phyloP scores from a whole-genome alignment of 2,888 invertebrate genomes.

The Copidosoma aretas region DNA sequence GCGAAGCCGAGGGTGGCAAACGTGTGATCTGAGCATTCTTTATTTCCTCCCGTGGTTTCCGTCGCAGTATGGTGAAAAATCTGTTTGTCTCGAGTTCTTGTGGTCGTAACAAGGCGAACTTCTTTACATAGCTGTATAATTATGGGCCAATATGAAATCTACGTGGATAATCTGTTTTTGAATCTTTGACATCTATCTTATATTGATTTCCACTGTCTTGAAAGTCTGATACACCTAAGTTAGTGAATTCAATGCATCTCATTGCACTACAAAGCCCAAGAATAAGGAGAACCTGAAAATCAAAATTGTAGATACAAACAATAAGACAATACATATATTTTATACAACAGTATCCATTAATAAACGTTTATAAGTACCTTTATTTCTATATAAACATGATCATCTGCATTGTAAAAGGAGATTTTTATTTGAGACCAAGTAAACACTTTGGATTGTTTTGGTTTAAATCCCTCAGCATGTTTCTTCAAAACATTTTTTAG shows the following conservation, averaged over 20 bases:
- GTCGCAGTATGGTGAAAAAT: slow-evolving; percentile 24
- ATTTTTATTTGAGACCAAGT: not conserved
- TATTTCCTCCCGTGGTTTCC: no score
- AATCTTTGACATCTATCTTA: not conserved
- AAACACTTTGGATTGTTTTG: slow-evolving; percentile 3
- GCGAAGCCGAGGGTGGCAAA: no score
- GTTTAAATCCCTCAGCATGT: not conserved
- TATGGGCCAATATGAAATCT: not conserved
- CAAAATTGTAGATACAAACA: not conserved
- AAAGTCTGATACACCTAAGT: not conserved
- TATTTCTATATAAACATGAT: not conserved
- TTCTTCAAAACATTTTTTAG: slow-evolving; percentile 4
- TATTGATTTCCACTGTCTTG: not conserved
- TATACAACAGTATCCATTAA: not conserved
- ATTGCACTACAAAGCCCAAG: slow-evolving; percentile 15
- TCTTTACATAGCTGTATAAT: slow-evolving; percentile 18
- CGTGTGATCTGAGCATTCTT: no score
- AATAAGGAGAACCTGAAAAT: slow-evolving; percentile 11
- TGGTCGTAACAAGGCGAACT: slow-evolving; percentile 32
- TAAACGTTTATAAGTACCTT: not conserved
- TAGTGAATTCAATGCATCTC: slow-evolving; percentile 3
- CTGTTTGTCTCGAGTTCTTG: slow-evolving; percentile 8
- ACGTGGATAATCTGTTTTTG: not conserved
- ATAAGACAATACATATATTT: not conserved
- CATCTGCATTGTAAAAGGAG: not conserved